Evolutionary conservation across 1,140 invertebrate species (phyloP).

Genomic region (Delia radicum): DNA sequence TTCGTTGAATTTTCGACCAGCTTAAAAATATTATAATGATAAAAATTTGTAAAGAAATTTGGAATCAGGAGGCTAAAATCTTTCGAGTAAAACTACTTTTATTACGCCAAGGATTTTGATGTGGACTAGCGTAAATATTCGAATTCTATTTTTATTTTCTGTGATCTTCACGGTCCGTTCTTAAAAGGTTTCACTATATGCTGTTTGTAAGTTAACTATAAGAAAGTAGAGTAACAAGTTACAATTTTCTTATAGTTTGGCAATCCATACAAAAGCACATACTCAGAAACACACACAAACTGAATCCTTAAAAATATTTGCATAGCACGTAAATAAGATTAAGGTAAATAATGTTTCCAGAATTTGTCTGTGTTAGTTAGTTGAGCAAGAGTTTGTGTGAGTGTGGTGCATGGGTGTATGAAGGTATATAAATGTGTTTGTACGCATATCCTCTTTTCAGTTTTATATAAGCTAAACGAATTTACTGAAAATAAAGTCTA

Average conservation of each 20-base stretch:
- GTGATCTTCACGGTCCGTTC: too few relatives aligned
- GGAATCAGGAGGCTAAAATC: too few relatives aligned
- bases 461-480: not conserved
- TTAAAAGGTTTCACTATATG: too few relatives aligned
- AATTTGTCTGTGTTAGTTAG: not conserved
- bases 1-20: too few relatives aligned
- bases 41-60: too few relatives aligned
- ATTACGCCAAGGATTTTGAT: too few relatives aligned
- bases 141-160: too few relatives aligned
- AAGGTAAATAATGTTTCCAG: not conserved
- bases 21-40: too few relatives aligned
- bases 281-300: not conserved
- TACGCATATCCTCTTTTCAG: not conserved
- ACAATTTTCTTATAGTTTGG: not conserved
- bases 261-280: not conserved
- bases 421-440: not conserved
- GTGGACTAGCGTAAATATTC: too few relatives aligned
- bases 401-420: not conserved
- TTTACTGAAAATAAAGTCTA: not conserved
- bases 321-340: not conserved
- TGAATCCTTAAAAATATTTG: slow-evolving; percentile 1
- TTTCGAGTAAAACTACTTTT: too few relatives aligned
- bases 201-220: too few relatives aligned
- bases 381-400: not conserved
- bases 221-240: not conserved